A percentile compares a stretch with the other conserved stretches of the same genome.
These are phyloP conservation scores for Drosophila atripex DNA, from an alignment of 2,888 invertebrate genomes.

Conservation along the genomic window DNA sequence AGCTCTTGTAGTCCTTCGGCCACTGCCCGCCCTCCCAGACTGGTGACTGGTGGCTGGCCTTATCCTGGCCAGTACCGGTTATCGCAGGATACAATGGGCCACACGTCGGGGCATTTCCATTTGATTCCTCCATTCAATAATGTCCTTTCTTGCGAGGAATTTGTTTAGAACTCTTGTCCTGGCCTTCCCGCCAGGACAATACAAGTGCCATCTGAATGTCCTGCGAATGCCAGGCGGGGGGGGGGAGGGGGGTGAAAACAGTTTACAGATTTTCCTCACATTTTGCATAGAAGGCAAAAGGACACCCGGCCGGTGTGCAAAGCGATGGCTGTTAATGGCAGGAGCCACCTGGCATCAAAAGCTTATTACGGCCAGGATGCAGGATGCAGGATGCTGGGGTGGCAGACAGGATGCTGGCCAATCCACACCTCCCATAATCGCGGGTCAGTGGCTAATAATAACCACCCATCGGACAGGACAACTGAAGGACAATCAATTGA, in stretches of 20 bases:
- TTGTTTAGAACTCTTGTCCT: background rate
- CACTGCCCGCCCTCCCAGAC: too few relatives aligned
- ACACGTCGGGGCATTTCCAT: background rate
- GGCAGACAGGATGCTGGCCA: slow-evolving; percentile 60
- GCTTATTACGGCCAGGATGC: slow-evolving; percentile 60
- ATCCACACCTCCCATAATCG: slow-evolving; percentile 29
- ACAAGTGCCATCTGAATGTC: background rate
- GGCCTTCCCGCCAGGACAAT: slow-evolving; percentile 2
- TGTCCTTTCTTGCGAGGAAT: background rate
- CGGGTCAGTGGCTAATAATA: slow-evolving; percentile 48
- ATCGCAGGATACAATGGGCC: background rate
- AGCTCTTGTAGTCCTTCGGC: too few relatives aligned
- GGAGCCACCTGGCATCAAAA: slow-evolving; percentile 50
- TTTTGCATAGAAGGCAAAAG: background rate
- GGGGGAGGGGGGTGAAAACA: too few relatives aligned
- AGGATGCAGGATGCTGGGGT: slow-evolving; percentile 1
- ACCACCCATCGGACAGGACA: too few relatives aligned
- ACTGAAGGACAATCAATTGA: background rate
- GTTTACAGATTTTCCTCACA: background rate
- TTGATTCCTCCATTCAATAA: background rate
- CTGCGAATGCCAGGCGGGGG: background rate
- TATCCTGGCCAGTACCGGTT: background rate
- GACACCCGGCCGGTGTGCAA: slow-evolving; percentile 47
- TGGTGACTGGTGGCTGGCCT: too few relatives aligned
- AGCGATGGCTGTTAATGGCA: slow-evolving; percentile 50